phyloP scores from a whole-genome alignment of 2,888 invertebrate species.

The Hyalella azteca region DNA sequence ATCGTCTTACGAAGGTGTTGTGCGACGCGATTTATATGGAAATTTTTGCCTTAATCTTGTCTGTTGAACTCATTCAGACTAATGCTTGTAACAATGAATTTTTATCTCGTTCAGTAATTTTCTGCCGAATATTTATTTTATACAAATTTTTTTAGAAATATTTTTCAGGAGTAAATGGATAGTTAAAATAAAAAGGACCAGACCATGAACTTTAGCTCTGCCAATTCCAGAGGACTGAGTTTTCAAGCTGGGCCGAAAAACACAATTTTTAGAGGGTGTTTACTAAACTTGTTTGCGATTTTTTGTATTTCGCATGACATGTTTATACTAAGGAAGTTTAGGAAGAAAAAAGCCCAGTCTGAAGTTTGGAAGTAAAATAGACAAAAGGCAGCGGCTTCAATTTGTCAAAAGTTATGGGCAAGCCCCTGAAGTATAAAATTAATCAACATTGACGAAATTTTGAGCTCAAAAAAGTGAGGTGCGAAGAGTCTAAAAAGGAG shows the following conservation, averaged over 20 bases:
- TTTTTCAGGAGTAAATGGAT: too few species aligned
- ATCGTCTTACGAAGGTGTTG: too few species aligned
- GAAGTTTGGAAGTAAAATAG: slow-evolving; percentile 24
- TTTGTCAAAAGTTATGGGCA: slow-evolving; percentile 26
- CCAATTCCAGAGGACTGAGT: background rate
- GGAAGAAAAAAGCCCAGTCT: background rate
- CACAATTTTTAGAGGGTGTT: slow-evolving; percentile 15
- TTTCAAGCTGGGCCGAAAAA: background rate
- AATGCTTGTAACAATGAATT: too few species aligned
- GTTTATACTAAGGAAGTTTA: slow-evolving; percentile 19
- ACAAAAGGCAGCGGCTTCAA: slow-evolving; percentile 28
- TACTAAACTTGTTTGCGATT: slow-evolving; percentile 1
- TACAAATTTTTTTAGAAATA: too few species aligned
- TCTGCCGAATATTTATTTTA: too few species aligned
- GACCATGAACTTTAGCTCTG: slow-evolving; percentile 2
- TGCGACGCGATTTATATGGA: too few species aligned
- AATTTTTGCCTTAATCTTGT: too few species aligned
- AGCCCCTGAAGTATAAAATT: slow-evolving; percentile 24
- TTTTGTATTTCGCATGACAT: slow-evolving; percentile 26
- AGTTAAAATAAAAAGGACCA: background rate
- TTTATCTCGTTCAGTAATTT: too few species aligned
- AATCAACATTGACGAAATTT: slow-evolving; percentile 2
- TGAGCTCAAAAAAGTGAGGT: background rate
- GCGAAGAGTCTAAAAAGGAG: background rate
- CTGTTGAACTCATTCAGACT: too few species aligned